Evolutionary conservation across 1,140 invertebrate genomes (phyloP), one percentile per base, ranked within the genome.

Genomic region (Rhopalosiphum maidis): DNA sequence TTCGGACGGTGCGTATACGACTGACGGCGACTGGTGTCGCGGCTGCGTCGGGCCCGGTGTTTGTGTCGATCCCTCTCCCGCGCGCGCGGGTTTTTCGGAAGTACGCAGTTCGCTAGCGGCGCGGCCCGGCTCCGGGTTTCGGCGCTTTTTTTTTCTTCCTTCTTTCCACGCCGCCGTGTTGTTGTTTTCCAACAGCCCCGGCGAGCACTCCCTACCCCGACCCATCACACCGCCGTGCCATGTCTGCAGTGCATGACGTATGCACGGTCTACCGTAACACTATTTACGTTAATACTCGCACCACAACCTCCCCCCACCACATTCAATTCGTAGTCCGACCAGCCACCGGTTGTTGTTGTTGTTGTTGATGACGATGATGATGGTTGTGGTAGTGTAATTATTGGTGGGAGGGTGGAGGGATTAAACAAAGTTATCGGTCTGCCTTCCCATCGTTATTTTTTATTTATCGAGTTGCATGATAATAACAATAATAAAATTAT

Each of bases 31-130:
- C 90, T 46, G 60, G 55, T 91, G 91, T 83, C n/a, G 48, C 35
- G n/a, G 41, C 43, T 23, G n/a, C 23, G 43, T 43, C 68, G 51
- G 91, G 48, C 68, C 68, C 83, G 77, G 77, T 82, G 77, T 91
- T 77, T 83, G 43, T 83, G 77, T 51, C 77, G 43, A 51, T 85
- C 91, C 91, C 91, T 86, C 91, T 60, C 91, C 46, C 46, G n/a
- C 91, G 86, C 51, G 93, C 93, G 86, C 93, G 46, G 15, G 41
- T 46, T 93, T 93, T 93, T 93, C 93, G 87, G 93, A 68, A 89
- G 86, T 90, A 89, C 85, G 37, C 68, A 51, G 55, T 54, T 48
- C 46, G 37, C 48, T 87, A 8, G 43, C 85, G 60, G 83, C 48
- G 68, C 55, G 35, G 41, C 54, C 41, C 48, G 23, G 48, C 41